These are phyloP conservation scores for Scomber scombrus DNA, from an alignment of 2,113 vertebrate genomes.

Conservation along the genomic window DNA sequence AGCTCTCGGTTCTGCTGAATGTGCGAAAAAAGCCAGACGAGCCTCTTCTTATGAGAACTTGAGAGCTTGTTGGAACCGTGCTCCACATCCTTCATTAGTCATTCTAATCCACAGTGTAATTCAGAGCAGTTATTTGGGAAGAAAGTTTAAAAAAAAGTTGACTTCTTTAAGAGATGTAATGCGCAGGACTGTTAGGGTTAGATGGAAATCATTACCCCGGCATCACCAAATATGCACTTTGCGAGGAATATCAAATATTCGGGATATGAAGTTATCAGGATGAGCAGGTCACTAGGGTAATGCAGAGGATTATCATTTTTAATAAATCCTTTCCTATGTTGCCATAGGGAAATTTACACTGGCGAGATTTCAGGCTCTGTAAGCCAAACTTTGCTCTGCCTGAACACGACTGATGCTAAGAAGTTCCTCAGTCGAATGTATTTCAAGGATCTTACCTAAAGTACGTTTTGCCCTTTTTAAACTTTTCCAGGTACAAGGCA, in stretches of 20 bases:
- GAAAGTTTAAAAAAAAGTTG: background rate
- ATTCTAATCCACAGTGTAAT: background rate
- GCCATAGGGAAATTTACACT: slow-evolving; percentile 14
- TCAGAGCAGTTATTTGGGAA: background rate
- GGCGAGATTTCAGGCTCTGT: slow-evolving; percentile 44
- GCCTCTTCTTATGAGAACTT: background rate
- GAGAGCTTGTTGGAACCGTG: background rate
- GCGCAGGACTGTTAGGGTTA: background rate
- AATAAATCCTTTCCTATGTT: slow-evolving; percentile 41
- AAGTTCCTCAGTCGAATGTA: slow-evolving; percentile 14
- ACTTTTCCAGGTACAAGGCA: slow-evolving; percentile 32
- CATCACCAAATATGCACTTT: slow-evolving; percentile 7
- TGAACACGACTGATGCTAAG: background rate
- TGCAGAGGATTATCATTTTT: slow-evolving; percentile 54
- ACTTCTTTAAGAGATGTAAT: background rate
- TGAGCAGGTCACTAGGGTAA: slow-evolving; percentile 47
- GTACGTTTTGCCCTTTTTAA: slow-evolving; percentile 33
- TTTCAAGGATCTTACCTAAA: slow-evolving; percentile 40
- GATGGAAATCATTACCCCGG: background rate
- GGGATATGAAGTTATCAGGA: slow-evolving; percentile 40
- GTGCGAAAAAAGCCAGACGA: background rate
- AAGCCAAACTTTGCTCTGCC: slow-evolving; percentile 25
- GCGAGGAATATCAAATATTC: slow-evolving; percentile 18
- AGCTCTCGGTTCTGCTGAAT: slow-evolving; percentile 28
- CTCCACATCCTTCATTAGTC: background rate